phyloP scores from a whole-genome alignment of 1,140 invertebrate genomes.

The Heterodera schachtii region DNA sequence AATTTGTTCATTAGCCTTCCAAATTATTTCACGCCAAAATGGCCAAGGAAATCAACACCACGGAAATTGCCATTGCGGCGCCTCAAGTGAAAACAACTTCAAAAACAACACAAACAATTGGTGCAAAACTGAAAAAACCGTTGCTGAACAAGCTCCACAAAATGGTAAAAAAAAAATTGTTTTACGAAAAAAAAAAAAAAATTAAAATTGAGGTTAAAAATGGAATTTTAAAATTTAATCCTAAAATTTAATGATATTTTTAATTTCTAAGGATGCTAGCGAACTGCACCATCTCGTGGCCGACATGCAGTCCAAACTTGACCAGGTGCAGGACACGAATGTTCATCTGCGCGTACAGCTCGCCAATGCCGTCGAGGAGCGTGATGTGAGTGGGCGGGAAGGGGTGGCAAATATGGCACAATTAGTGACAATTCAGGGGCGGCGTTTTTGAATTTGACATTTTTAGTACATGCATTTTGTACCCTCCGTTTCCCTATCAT shows the following conservation, averaged over 20 bases:
- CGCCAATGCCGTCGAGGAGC: constrained; percentile 5
- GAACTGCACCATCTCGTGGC: constrained; percentile 16
- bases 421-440: no score
- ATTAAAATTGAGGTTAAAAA: no score
- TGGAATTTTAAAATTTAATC: no score
- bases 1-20: no score
- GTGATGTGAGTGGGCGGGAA: not conserved
- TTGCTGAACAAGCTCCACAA: not conserved
- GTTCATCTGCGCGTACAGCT: constrained; percentile 36
- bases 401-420: no score
- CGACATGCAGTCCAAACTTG: constrained; percentile 17
- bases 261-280: not conserved
- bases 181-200: no score
- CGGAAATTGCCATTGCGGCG: not conserved
- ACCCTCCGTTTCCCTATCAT: no score
- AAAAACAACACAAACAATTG: not conserved
- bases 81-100: not conserved
- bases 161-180: not conserved
- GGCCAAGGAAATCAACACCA: not conserved
- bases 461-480: no score
- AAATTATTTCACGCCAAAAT: not conserved
- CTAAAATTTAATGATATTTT: no score
- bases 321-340: constrained; percentile 33
- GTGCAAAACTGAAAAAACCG: not conserved
- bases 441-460: no score